These are phyloP conservation scores for Drusus annulatus DNA, from an alignment of 1,140 invertebrate species.

Conservation along the genomic window DNA sequence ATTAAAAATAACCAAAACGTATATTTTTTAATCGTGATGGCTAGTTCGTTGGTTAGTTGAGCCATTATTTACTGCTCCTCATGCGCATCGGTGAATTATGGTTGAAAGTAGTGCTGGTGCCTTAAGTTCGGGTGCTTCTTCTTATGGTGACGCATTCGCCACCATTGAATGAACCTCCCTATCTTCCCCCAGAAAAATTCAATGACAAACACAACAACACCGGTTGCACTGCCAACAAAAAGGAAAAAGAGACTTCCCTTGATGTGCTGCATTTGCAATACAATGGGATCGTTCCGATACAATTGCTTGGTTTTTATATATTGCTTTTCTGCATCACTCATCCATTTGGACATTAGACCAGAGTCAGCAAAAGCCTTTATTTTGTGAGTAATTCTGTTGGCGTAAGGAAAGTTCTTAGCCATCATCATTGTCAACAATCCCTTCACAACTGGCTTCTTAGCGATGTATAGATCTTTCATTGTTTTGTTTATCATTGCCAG, in stretches of 20 bases:
- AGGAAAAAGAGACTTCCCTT: constrained; percentile 7
- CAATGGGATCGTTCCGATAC: constrained; percentile 14
- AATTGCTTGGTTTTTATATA: neutral
- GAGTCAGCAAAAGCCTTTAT: neutral
- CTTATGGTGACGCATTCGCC: too few relatives aligned
- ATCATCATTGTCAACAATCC: neutral
- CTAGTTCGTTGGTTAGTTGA: too few relatives aligned
- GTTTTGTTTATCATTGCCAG: constrained; percentile 1
- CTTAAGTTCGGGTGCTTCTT: too few relatives aligned
- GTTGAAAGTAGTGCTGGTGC: too few relatives aligned
- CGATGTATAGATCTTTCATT: neutral
- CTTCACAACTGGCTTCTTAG: neutral
- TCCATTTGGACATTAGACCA: constrained; percentile 12
- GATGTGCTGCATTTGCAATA: constrained; percentile 30
- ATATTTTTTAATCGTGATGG: too few relatives aligned
- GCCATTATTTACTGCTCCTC: too few relatives aligned
- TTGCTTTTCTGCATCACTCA: neutral
- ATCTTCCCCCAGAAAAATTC: constrained; percentile 1
- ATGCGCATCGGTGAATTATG: too few relatives aligned
- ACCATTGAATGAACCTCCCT: too few relatives aligned
- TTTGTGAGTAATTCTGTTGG: neutral
- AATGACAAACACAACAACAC: neutral
- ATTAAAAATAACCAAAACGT: too few relatives aligned
- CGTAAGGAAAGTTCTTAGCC: constrained; percentile 27
- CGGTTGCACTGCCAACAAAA: neutral